phyloP scores from a whole-genome alignment of 2,113 vertebrate species.

The Calypte anna region DNA sequence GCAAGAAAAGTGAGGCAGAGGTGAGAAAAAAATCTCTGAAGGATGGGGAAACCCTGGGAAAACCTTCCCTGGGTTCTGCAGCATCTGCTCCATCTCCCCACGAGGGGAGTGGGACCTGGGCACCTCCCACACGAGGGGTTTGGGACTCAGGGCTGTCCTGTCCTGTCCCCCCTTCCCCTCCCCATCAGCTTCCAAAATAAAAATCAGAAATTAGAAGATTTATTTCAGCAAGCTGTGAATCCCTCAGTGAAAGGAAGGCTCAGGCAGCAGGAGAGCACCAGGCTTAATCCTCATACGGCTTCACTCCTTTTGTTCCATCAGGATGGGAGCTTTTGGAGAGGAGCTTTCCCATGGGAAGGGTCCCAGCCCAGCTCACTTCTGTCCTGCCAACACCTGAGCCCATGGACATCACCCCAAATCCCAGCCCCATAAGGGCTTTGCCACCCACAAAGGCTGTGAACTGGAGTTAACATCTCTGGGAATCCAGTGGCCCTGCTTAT shows the following conservation, averaged over 20 bases:
- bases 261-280: background rate
- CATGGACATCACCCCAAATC: background rate
- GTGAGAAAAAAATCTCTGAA: background rate
- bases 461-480: fast-evolving
- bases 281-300: background rate
- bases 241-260: background rate
- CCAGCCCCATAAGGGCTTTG: background rate
- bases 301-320: background rate
- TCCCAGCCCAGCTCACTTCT: background rate
- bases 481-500: background rate
- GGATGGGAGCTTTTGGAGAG: fast-evolving
- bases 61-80: background rate
- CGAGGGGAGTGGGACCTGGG: fast-evolving
- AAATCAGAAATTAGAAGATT: background rate
- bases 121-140: fast-evolving
- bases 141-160: background rate
- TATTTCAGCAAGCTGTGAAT: background rate
- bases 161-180: too few species aligned
- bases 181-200: background rate
- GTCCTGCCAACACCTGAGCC: background rate
- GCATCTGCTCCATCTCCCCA: background rate
- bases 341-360: background rate
- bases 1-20: background rate
- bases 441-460: background rate
- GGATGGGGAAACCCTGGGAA: background rate